Evolutionary conservation across 2,113 vertebrate species (phyloP), one percentile per base, ranked within the genome.

Genomic region (Procavia capensis): DNA sequence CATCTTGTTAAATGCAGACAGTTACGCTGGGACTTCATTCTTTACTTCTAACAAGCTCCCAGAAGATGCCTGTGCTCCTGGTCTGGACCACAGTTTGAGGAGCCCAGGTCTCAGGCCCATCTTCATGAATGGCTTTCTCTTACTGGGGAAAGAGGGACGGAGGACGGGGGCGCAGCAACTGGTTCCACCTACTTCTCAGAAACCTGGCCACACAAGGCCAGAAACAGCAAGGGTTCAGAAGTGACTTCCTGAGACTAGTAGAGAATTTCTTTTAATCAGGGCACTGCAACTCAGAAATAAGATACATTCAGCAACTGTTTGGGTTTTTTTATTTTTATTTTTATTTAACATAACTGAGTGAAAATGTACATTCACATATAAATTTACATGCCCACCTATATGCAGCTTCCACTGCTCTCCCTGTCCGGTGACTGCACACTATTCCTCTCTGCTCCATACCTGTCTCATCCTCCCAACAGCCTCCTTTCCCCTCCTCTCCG

Each of bases 231-330:
- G 34, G 63, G 27, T 31, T 78, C n/a, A 57, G 39, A 75, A 22
- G 43, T 10, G 50, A 34, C 50, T 93, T 91, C 90, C 10, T n/a
- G 45, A 74, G 63, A 76, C 89, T 47, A 45, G 43, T 84, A 39
- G 57, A 81, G 25, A 36, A n/a, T 83, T 72, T 86, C 82, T 70
- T 31, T 27, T 43, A 82, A 20, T 27, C 19, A 85, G 7, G 25
- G 19, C 57, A 36, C 45, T 22, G 14, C 54, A 78, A 83, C 14
- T 11, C 59, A 72, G 43, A 88, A 63, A 93, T 36, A 80, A 97
- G 85, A 94, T 74, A 93, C 70, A 95, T 47, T 82, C 45, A 82
- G 34, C 74, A 82, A 74, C 43, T 11, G 9, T 86, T 93, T n/a
- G n/a, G n/a, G n/a, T n/a, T n/a, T n/a, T n/a, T n/a, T n/a, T n/a